Evolutionary conservation across 2,113 vertebrate species (phyloP).

Genomic region (Blennius ocellaris): DNA sequence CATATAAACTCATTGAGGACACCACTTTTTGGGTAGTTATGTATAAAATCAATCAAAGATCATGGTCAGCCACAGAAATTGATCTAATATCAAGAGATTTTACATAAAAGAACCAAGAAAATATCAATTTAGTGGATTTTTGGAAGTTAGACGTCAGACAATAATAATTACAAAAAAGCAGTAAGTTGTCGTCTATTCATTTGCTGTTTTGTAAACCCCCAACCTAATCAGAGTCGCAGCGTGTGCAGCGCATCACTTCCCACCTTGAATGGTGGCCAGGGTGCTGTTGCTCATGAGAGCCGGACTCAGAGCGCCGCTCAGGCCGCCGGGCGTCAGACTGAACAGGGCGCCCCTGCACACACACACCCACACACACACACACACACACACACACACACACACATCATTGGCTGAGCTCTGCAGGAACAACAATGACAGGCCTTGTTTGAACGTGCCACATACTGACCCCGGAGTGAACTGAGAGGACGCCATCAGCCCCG

Average conservation of each 20-base stretch:
- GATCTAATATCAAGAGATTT: no score
- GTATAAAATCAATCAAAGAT: no score
- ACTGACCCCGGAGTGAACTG: constrained; percentile 95
- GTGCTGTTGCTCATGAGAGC: constrained; percentile 99
- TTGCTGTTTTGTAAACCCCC: no score
- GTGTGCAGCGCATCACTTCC: background rate
- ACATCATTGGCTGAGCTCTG: background rate
- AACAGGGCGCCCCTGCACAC: constrained; percentile 92
- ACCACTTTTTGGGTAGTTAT: no score
- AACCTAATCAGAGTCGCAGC: background rate
- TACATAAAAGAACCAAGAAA: no score
- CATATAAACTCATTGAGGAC: no score
- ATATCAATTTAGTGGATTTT: no score
- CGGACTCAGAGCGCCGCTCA: constrained; percentile 92
- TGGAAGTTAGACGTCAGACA: no score
- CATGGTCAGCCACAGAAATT: no score
- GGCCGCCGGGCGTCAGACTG: constrained; percentile 92
- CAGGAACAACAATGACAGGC: background rate
- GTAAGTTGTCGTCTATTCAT: no score
- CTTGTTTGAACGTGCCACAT: background rate
- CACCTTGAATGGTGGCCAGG: constrained; percentile 98
- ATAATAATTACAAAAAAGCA: no score
- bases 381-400: background rate
- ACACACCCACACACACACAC: constrained; percentile 20
- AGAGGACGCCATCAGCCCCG: constrained; percentile 95